phyloP scores from a whole-genome alignment of 1,140 invertebrate genomes.

The Globodera ellingtonae region DNA sequence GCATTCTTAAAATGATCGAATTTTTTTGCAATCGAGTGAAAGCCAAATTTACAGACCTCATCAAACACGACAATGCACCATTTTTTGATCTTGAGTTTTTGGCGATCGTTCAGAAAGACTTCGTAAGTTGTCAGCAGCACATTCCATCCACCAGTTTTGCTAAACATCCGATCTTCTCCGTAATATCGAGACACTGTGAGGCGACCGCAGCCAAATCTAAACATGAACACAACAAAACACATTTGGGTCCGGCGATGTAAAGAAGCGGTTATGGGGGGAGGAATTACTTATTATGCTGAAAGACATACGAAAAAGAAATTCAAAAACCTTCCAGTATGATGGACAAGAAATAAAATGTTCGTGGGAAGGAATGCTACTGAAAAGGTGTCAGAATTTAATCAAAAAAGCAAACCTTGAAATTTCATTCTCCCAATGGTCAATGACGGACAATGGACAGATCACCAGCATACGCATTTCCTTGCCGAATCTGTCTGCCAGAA shows the following conservation, averaged over 20 bases:
- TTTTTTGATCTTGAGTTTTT: not conserved
- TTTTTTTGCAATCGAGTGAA: not conserved
- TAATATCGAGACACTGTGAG: constrained; percentile 51
- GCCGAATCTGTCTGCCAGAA: constrained; percentile 46
- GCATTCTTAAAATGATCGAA: constrained; percentile 63
- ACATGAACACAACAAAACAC: constrained; percentile 52
- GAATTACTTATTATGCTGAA: too few species aligned
- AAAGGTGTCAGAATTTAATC: not conserved
- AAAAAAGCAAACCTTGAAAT: constrained; percentile 60
- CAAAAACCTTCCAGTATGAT: too few species aligned
- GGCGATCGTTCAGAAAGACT: constrained; percentile 48
- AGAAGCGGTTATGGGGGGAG: too few species aligned
- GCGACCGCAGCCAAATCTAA: constrained; percentile 37
- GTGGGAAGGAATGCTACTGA: constrained; percentile 51
- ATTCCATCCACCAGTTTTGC: constrained; percentile 59
- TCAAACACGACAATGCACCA: constrained; percentile 36
- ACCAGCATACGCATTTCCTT: constrained; percentile 59
- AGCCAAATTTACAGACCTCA: constrained; percentile 13
- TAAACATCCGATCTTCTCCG: constrained; percentile 65
- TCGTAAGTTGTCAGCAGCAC: constrained; percentile 67
- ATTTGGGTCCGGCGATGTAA: constrained; percentile 15
- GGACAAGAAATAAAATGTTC: constrained; percentile 26
- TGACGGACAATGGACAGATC: constrained; percentile 66
- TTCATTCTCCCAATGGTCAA: constrained; percentile 67
- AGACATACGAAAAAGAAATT: too few species aligned